Conservation (phyloP, 2,797 vertebrate species). For the Notolabrus celidotus region DNA sequence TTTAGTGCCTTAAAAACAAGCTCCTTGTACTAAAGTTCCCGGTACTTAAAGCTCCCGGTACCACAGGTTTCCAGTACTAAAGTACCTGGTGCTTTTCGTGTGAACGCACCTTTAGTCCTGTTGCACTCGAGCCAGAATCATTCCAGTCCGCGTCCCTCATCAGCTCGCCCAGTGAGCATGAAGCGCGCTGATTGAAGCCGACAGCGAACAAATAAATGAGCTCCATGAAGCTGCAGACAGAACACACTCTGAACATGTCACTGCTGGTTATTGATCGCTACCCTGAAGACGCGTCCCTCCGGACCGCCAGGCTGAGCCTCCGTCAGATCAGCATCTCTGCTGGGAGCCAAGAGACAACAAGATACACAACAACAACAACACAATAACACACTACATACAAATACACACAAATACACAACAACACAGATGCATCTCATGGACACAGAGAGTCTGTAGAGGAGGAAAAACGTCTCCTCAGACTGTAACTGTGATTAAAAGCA, state of each 20-base stretch:
- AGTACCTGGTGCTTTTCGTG: background rate
- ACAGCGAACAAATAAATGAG: slow-evolving; percentile 84
- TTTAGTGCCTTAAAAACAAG: no score
- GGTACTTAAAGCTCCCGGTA: no score
- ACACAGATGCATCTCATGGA: slow-evolving; percentile 37
- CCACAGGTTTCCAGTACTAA: background rate
- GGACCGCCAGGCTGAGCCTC: slow-evolving; percentile 48
- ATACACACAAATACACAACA: background rate
- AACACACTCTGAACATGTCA: slow-evolving; percentile 81
- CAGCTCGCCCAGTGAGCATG: slow-evolving; percentile 60
- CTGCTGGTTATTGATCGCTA: slow-evolving; percentile 77
- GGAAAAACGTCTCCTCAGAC: slow-evolving; percentile 34
- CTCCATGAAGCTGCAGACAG: slow-evolving; percentile 79
- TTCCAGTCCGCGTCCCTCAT: slow-evolving; percentile 27
- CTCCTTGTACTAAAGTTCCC: no score
- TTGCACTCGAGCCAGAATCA: slow-evolving; percentile 23
- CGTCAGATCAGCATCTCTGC: slow-evolving; percentile 70
- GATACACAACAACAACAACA: slow-evolving; percentile 20
- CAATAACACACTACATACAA: no score
- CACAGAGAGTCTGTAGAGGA: slow-evolving; percentile 38
- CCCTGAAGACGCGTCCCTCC: slow-evolving; percentile 58
- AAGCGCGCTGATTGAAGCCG: slow-evolving; percentile 75
- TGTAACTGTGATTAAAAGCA: slow-evolving; percentile 68
- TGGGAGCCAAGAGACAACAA: slow-evolving; percentile 47
- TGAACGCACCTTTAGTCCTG: background rate